Conservation (phyloP, 2,888 invertebrate genomes). For the Amiota communis region DNA sequence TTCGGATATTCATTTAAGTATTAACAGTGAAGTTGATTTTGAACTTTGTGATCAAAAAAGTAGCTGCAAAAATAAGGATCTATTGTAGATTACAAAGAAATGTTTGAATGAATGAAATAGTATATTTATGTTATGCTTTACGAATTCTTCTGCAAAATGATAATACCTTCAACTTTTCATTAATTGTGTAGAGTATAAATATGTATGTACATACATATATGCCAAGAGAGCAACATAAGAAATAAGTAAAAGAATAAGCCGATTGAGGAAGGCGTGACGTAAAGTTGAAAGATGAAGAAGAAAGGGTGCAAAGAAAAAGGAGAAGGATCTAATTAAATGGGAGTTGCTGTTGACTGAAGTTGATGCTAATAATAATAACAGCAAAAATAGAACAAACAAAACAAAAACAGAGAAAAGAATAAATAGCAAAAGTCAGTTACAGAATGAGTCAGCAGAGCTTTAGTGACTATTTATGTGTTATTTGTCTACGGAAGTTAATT, state of each 20-base stretch:
- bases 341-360: slow-evolving; percentile 58
- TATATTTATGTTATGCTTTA: too few species aligned
- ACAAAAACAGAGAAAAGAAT: not conserved
- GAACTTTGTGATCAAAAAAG: too few species aligned
- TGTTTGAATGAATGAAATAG: too few species aligned
- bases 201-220: not conserved
- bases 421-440: not conserved
- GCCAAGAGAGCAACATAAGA: not conserved
- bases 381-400: slow-evolving; percentile 43
- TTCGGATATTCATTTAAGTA: too few species aligned
- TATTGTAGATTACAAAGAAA: too few species aligned
- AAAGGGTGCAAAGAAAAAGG: not conserved
- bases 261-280: not conserved
- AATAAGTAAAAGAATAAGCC: not conserved
- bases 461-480: not conserved
- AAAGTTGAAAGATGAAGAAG: not conserved
- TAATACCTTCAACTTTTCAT: too few species aligned
- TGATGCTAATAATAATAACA: slow-evolving; percentile 43
- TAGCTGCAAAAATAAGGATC: too few species aligned
- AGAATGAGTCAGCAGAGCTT: not conserved
- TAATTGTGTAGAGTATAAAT: too few species aligned
- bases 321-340: slow-evolving; percentile 58
- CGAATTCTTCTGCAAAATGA: too few species aligned
- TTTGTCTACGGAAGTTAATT: too few species aligned
- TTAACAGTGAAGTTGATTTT: too few species aligned